These are phyloP conservation scores for Eupeodes latifasciatus DNA, from an alignment of 2,888 invertebrate species.

Conservation along the genomic window DNA sequence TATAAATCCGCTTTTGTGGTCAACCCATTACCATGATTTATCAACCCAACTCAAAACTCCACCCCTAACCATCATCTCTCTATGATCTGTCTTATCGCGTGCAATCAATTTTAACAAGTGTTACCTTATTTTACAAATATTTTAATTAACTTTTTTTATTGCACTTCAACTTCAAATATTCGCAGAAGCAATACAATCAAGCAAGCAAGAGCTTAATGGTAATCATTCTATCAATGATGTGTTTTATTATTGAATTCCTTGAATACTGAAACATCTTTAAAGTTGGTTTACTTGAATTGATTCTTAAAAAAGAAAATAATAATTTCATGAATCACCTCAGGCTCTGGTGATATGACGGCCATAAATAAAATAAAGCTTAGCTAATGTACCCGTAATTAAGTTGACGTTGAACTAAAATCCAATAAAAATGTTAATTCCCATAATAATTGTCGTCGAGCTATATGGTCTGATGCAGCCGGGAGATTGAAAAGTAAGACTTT, in stretches of 20 bases:
- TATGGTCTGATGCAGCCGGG: not conserved
- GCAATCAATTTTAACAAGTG: conserved; percentile 46
- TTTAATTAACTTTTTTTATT: conserved; percentile 51
- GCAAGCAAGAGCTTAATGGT: too few relatives aligned
- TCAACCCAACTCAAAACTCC: not conserved
- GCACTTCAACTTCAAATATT: conserved; percentile 13
- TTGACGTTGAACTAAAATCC: conserved; percentile 54
- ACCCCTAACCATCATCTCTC: conserved; percentile 20
- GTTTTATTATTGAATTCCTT: conserved; percentile 59
- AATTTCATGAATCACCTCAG: conserved; percentile 49
- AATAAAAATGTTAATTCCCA: conserved; percentile 66
- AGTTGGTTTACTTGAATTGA: conserved; percentile 45
- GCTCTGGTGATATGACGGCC: not conserved
- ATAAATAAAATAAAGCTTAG: not conserved
- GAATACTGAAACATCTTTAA: conserved; percentile 40
- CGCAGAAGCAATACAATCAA: conserved; percentile 14
- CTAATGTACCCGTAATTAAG: conserved; percentile 18
- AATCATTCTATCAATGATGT: not conserved
- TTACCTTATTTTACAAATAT: conserved; percentile 43
- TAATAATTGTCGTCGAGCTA: not conserved
- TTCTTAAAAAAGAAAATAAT: conserved; percentile 25
- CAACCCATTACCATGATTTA: not conserved
- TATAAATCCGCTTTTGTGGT: conserved; percentile 68
- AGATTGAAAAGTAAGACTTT: not conserved
- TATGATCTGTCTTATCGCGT: conserved; percentile 38